Base-by-base conservation (phyloP, 1,140 invertebrate genomes). In the Zaprionus davidi region DNA sequence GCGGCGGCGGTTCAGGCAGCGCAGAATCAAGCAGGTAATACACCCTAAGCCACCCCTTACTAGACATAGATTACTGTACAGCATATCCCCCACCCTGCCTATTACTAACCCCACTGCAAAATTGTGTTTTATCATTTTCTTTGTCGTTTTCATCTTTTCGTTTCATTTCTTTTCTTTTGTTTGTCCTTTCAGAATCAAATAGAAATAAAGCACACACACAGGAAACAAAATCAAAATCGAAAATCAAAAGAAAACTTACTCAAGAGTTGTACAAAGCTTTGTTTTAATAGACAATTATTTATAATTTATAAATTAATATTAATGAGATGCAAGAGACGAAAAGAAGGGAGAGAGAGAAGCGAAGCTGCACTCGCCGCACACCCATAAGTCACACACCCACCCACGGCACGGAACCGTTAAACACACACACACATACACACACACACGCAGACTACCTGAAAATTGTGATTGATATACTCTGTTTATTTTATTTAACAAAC, bases 1-100 rank as follows among this genome's bases (percentile, higher is more conserved):
- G 78, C 36, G 76, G 78, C 31, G 76, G 68, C 34, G 69, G 78
- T 22, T 58, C 63, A 38, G 63, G 80, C 49, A 66, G 70, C 71
- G 75, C 71, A 67, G 92, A 92, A 62, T 81, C 90, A 17, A 87
- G 81, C 79, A 92, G 92, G 92, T 92, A 88, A 81, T 12, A 49
- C 46, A 49, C 46, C 41, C 20, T 44, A 51, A 41, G 6, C 17
- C 6, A 67, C n/a, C 24, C 13, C 22, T 34, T 34, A 34, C 31
- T 34, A 34, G 4, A 57, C 13, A 53, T 53, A 51, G n/a, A 55
- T 59, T 51, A 26, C 12, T 31, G 28, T 22, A 55, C n/a, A 7
- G 22, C 44, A 31, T 31, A 57, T n/a, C 0, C n/a, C 38, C 6
- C 15, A 26, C 5, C 28, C 12, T 38, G 1, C 34, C 9, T 34